These are phyloP conservation scores for Brevimyrus niger DNA, from an alignment of 2,113 vertebrate species.

Conservation along the genomic window DNA sequence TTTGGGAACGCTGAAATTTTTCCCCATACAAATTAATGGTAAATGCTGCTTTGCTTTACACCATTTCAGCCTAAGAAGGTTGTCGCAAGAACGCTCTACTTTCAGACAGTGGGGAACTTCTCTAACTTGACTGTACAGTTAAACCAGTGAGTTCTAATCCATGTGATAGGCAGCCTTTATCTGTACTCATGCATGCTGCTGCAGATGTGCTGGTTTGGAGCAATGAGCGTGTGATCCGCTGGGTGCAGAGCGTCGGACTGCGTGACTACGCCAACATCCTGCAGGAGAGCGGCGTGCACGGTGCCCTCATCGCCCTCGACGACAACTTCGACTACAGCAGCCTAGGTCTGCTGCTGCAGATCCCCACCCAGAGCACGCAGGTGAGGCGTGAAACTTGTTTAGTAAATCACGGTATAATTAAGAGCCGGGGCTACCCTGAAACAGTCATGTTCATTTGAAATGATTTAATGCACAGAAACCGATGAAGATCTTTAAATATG, in stretches of 20 bases:
- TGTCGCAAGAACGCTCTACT: neutral
- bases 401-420: neutral
- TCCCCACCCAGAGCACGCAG: constrained; percentile 95
- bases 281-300: constrained; percentile 92
- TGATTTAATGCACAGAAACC: neutral
- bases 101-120: neutral
- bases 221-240: constrained; percentile 92
- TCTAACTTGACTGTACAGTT: neutral
- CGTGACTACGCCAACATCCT: constrained; percentile 94
- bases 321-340: constrained; percentile 98
- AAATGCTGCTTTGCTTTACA: no score
- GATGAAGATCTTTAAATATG: neutral
- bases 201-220: constrained; percentile 94
- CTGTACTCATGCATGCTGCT: neutral
- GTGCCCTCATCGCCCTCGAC: constrained; percentile 88
- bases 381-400: constrained; percentile 41
- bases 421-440: neutral
- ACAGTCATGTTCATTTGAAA: neutral
- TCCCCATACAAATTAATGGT: neutral
- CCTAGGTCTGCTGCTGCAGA: constrained; percentile 91
- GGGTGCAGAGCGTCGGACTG: constrained; percentile 95
- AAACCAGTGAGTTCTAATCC: neutral
- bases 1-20: neutral
- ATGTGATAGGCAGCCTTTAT: neutral
- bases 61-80: neutral